Base-by-base conservation (phyloP, 1,140 invertebrate species). In the Acromyrmex charruanus region DNA sequence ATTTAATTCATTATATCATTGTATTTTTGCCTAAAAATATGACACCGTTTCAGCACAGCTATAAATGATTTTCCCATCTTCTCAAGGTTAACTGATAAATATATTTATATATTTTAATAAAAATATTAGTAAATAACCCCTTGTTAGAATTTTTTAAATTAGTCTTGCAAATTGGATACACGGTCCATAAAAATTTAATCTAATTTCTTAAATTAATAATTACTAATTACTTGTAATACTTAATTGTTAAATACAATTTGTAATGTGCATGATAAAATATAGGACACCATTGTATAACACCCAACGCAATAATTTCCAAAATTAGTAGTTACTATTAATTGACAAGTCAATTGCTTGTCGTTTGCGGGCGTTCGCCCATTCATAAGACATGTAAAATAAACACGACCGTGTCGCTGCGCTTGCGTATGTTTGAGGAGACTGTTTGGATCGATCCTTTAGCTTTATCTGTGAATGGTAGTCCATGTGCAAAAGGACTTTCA, bases 371-470 rank as follows among this genome's bases (percentile, higher is more conserved):
- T 87, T 86, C 88, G 65, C 86, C 77, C 87, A 88, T 92, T 92
- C 87, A 91, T 94, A 92, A 93, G 93, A 93, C 88, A 92, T 92
- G 92, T 91, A 92, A 90, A 92, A 94, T 92, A 93, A 93, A 94
- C 88, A 91, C 87, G 89, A 84, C 31, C 75, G 55, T 71, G 69
- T 86, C 61, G 72, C 21, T 69, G 90, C 92, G 89, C 85, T 88
- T 91, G 92, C 92, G 92, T 91, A 69, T 87, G 69, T 72, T 59
- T 49, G 31, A 69, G 71, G 66, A 82, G 87, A 88, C 87, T 80
- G 88, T 92, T 92, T 86, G 91, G 90, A 93, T 94, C 93, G 93
- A 93, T 94, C 90, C 90, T 93, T 93, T 90, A 74, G 89, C 89
- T 91, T 93, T 92, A 90, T 92, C 91, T 90, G 75, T 85, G 68